These are phyloP conservation scores for Ptyas mucosa DNA, from an alignment of 2,113 vertebrate genomes.

Conservation along the genomic window DNA sequence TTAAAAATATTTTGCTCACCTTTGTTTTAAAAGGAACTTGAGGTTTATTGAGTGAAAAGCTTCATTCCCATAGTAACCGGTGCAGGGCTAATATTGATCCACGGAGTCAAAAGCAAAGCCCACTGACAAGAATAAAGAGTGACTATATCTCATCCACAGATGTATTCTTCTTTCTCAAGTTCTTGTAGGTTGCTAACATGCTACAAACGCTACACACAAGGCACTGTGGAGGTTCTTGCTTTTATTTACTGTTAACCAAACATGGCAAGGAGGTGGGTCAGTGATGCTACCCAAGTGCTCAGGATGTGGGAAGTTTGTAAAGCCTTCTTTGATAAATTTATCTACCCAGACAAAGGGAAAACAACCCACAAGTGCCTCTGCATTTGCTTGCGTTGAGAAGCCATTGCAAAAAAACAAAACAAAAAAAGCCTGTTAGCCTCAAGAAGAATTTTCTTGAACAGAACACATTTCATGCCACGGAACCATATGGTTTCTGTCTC, in stretches of 20 bases:
- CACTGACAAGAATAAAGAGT: constrained; percentile 72
- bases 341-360: background rate
- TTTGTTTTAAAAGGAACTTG: constrained; percentile 80
- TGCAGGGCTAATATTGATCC: constrained; percentile 74
- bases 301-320: constrained; percentile 22
- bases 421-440: background rate
- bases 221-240: constrained; percentile 31
- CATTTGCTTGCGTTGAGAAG: background rate
- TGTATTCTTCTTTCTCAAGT: constrained; percentile 61
- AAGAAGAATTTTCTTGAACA: constrained; percentile 5
- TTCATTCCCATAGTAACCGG: constrained; percentile 73
- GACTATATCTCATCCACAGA: constrained; percentile 66
- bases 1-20: constrained; percentile 84
- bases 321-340: constrained; percentile 16
- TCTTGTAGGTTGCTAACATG: constrained; percentile 69
- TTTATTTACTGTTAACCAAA: constrained; percentile 46
- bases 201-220: constrained; percentile 46
- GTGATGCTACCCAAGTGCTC: constrained; percentile 43
- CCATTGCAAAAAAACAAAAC: constrained; percentile 18
- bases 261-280: constrained; percentile 12
- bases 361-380: background rate
- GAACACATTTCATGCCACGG: background rate
- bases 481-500: constrained; percentile 18
- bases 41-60: constrained; percentile 74
- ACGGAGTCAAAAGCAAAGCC: constrained; percentile 72